Evolutionary conservation across 2,888 invertebrate genomes (phyloP), one percentile per base, ranked within the genome.

Genomic region (Rhimphoctona megacephalus): DNA sequence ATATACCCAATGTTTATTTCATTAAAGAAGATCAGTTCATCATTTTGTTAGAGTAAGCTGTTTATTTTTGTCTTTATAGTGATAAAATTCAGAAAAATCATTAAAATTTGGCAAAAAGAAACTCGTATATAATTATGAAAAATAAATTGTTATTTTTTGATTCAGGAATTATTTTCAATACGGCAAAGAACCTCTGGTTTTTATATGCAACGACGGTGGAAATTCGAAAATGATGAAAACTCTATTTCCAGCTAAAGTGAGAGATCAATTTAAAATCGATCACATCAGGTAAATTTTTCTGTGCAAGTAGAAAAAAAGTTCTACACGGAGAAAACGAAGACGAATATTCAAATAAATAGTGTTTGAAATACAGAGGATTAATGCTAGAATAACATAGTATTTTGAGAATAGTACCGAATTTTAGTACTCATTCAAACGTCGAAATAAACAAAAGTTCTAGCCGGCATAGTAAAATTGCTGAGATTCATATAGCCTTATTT

Each of bases 1-100:
- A 98, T 93, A 97, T 98, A 93, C 98, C 98, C 17, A 98, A 98
- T 94, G 95, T 96, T 11, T 96, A 97, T 91, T 95, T 90, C 96
- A 97, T 90, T 95, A 97, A 30, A 93, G 95, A 81, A 95, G 96
- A 87, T 49, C 33, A 22, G 46, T 87, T 90, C 97, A 98, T 92
- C 95, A 95, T 89, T 95, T 96, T 81, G 81, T 94, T 98, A 78
- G 96, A 96, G 98, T 93, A 85, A 90, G 90, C 89, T 9, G 22
- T n/a, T 22, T 14, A 4, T 39, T 25, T 80, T 74, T 67, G 72
- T 73, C 11, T n/a, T 49, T 17, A 49, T 7, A 30, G 33, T 7
- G 5, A 19, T n/a, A 36, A 17, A 14, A 66, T 5, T 2, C 33
- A n/a, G 6, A 7, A n/a, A 25, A 69, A 46, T 30, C 3, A 0